Percentiles rank a stretch among this genome's conserved stretches.
phyloP scores from a whole-genome alignment of 2,888 invertebrate genomes.

The Dascillus cervinus region DNA sequence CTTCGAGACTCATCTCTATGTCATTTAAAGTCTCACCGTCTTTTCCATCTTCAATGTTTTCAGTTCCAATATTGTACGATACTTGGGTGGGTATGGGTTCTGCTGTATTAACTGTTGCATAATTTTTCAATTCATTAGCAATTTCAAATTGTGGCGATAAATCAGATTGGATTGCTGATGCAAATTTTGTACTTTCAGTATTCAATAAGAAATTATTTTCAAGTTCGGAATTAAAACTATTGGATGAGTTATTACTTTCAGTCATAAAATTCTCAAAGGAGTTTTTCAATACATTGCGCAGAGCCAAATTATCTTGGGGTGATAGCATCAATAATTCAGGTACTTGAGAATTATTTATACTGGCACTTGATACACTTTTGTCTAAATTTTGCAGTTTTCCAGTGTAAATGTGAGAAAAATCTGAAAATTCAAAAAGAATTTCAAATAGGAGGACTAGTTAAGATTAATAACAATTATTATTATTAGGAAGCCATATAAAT shows the following conservation, averaged over 20 bases:
- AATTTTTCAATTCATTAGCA: slow-evolving; percentile 38
- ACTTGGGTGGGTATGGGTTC: slow-evolving; percentile 39
- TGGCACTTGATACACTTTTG: too few relatives aligned
- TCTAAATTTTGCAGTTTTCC: too few relatives aligned
- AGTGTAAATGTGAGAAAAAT: neutral
- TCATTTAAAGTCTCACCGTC: slow-evolving; percentile 36
- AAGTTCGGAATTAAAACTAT: slow-evolving; percentile 10
- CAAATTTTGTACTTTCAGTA: slow-evolving; percentile 26
- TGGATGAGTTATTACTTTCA: slow-evolving; percentile 2
- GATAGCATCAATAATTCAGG: slow-evolving; percentile 11
- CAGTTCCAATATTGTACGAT: slow-evolving; percentile 39
- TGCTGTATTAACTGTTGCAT: slow-evolving; percentile 40
- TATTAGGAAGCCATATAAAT: too few relatives aligned
- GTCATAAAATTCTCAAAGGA: slow-evolving; percentile 10
- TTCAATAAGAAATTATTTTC: slow-evolving; percentile 4
- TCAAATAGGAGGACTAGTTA: too few relatives aligned
- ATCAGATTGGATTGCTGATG: slow-evolving; percentile 31
- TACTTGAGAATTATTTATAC: slow-evolving; percentile 5
- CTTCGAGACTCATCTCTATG: slow-evolving; percentile 35
- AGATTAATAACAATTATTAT: too few relatives aligned
- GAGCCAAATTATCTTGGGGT: too few relatives aligned
- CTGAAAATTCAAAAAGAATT: neutral
- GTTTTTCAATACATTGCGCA: slow-evolving; percentile 10
- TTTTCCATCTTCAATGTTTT: slow-evolving; percentile 37
- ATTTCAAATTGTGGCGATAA: slow-evolving; percentile 30